These are phyloP conservation scores for Anser brachyrhynchus DNA, from an alignment of 2,113 vertebrate species.

Conservation along the genomic window DNA sequence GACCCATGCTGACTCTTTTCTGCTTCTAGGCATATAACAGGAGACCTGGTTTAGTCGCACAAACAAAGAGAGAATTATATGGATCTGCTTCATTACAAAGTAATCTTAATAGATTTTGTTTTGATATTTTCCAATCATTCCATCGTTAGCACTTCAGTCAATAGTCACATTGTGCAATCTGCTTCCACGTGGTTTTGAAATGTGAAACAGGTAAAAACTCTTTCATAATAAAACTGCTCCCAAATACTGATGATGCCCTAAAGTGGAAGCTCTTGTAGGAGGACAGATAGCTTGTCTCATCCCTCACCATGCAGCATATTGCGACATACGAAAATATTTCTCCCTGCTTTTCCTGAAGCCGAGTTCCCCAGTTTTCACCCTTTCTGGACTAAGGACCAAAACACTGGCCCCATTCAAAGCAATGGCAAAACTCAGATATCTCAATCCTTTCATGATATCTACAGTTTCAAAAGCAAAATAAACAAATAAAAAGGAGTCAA, in stretches of 20 bases:
- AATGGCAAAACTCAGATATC: not conserved
- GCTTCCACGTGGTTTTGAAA: not conserved
- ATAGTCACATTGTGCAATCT: not conserved
- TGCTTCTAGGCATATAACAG: not conserved
- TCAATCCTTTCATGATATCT: not conserved
- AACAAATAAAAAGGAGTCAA: not conserved
- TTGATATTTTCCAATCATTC: not conserved
- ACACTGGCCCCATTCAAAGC: not conserved
- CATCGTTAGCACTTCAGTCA: not conserved
- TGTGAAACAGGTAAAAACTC: not conserved
- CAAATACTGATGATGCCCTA: not conserved
- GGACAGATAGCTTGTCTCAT: not conserved
- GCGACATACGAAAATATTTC: not conserved
- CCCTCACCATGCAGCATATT: not conserved
- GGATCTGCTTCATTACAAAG: not conserved
- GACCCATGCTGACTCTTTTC: not conserved
- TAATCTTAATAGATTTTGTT: not conserved
- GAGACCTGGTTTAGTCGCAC: not conserved
- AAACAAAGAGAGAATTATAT: slow-evolving; percentile 7
- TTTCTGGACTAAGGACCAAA: not conserved
- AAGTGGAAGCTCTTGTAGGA: not conserved
- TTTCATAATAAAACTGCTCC: not conserved
- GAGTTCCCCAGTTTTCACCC: not conserved
- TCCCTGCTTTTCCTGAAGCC: not conserved
- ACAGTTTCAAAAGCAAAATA: not conserved